Conservation (phyloP, 2,888 invertebrate genomes). For the Microctonus hyperodae region DNA sequence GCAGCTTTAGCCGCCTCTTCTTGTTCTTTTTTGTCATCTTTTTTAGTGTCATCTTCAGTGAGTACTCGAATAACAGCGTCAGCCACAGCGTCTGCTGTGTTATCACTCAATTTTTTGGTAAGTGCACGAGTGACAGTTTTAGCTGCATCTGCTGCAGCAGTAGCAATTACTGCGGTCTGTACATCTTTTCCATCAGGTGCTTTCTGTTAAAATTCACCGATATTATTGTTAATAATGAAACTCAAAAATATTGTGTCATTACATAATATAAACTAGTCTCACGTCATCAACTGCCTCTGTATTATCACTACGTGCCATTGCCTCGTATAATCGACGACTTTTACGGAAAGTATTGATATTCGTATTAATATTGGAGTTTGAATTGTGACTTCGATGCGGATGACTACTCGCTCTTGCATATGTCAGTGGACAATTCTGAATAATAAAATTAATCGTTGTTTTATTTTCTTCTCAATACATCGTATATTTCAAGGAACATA, state of each 20-base stretch:
- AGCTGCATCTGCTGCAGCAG: slow-evolving; percentile 43
- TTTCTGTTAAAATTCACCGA: background rate
- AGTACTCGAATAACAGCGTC: slow-evolving; percentile 25
- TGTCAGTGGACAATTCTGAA: background rate
- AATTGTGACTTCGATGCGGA: background rate
- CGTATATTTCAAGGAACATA: background rate
- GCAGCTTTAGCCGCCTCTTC: background rate
- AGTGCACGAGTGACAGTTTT: slow-evolving; percentile 43
- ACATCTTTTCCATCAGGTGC: background rate
- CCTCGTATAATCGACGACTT: slow-evolving; percentile 1
- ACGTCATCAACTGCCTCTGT: background rate
- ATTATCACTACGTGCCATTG: background rate
- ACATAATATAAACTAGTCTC: background rate
- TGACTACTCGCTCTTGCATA: background rate
- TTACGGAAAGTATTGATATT: slow-evolving; percentile 20
- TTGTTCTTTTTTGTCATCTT: background rate
- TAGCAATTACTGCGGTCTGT: slow-evolving; percentile 20
- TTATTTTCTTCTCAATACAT: background rate
- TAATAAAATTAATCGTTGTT: background rate
- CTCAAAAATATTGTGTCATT: background rate
- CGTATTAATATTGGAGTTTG: slow-evolving; percentile 6
- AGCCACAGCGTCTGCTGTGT: slow-evolving; percentile 36
- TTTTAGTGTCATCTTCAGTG: background rate
- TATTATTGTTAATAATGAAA: background rate
- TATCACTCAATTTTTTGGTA: slow-evolving; percentile 45